These are phyloP conservation scores for Serinus canaria DNA, from an alignment of 2,113 vertebrate genomes.

Conservation along the genomic window DNA sequence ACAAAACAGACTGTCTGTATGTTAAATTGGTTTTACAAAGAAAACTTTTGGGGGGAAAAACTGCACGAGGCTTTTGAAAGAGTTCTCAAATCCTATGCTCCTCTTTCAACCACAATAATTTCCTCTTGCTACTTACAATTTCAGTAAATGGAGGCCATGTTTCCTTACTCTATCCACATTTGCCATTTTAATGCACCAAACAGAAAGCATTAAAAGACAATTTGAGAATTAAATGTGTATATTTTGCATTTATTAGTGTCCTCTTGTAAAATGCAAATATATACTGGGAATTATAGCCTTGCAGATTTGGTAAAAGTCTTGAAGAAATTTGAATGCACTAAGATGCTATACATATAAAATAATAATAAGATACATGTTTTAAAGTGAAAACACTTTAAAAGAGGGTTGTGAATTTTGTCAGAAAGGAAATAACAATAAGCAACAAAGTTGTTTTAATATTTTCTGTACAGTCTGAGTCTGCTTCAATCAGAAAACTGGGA, in stretches of 20 bases:
- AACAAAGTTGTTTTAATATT: background rate
- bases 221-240: background rate
- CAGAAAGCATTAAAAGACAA: background rate
- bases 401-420: background rate
- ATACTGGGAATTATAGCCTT: background rate
- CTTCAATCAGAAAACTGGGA: background rate
- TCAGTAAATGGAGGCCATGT: background rate
- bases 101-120: background rate
- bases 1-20: background rate
- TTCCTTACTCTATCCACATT: background rate
- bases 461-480: background rate
- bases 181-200: background rate
- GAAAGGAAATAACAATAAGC: background rate
- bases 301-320: background rate
- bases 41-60: rapidly evolving
- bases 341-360: background rate
- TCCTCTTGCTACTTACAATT: background rate
- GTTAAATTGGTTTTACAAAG: background rate
- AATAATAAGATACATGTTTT: background rate
- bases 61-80: background rate
- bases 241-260: background rate
- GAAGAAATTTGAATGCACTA: background rate
- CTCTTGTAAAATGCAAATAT: background rate
- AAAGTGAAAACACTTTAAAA: background rate
- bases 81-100: background rate